phyloP scores from a whole-genome alignment of 2,797 vertebrate genomes.

The Cynopterus sphinx region DNA sequence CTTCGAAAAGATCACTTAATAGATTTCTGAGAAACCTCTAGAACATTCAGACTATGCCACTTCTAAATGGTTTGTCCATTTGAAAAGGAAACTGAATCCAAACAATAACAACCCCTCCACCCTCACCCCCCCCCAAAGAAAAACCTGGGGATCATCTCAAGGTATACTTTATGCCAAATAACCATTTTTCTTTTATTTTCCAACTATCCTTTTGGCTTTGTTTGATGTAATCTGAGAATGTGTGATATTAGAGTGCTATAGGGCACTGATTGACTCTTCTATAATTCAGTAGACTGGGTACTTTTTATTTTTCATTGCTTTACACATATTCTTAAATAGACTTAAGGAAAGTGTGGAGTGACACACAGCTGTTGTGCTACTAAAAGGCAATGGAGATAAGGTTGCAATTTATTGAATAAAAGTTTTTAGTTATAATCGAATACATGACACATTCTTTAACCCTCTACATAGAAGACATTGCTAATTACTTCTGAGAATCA shows the following conservation, averaged over 20 bases:
- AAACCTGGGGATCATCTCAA: neutral
- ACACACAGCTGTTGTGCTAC: slow-evolving; percentile 55
- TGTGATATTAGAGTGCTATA: neutral
- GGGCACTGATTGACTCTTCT: neutral
- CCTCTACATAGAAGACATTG: slow-evolving; percentile 41
- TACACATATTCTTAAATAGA: neutral
- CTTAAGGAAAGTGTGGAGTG: slow-evolving; percentile 3
- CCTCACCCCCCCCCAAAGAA: neutral
- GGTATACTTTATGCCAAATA: slow-evolving; percentile 45
- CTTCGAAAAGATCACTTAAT: slow-evolving; percentile 48
- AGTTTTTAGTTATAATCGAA: slow-evolving; percentile 57
- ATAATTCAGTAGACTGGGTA: neutral
- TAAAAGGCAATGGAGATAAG: slow-evolving; percentile 55
- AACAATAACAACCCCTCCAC: neutral
- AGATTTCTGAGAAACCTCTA: slow-evolving; percentile 56
- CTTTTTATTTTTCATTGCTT: neutral
- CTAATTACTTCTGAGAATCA: slow-evolving; percentile 53
- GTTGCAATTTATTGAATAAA: slow-evolving; percentile 63
- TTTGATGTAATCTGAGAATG: neutral
- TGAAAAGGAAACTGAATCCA: slow-evolving; percentile 59
- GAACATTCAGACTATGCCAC: slow-evolving; percentile 20
- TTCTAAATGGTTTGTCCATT: slow-evolving; percentile 55
- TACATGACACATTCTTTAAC: slow-evolving; percentile 55
- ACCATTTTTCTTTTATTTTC: slow-evolving; percentile 53
- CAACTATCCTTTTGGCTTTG: slow-evolving; percentile 30